phyloP scores from a whole-genome alignment of 2,888 invertebrate genomes.

The Macroteleia sp. region DNA sequence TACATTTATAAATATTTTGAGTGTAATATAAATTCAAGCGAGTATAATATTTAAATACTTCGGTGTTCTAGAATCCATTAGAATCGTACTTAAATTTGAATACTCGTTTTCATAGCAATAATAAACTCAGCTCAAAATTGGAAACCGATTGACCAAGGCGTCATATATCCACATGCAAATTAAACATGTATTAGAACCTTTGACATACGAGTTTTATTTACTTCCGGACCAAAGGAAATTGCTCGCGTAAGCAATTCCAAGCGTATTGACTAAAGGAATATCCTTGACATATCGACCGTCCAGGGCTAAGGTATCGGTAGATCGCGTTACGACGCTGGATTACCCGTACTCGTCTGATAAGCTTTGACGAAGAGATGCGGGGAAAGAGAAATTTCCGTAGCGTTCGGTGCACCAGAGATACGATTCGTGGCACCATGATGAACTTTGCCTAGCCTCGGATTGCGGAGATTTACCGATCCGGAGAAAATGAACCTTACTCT shows the following conservation, averaged over 20 bases:
- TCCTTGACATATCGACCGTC: slow-evolving; percentile 60
- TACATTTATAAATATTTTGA: too few relatives aligned
- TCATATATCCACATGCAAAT: slow-evolving; percentile 6
- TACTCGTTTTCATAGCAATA: too few relatives aligned
- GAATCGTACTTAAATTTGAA: too few relatives aligned
- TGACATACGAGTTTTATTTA: slow-evolving; percentile 58
- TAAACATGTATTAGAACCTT: slow-evolving; percentile 26
- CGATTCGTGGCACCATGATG: slow-evolving; percentile 45
- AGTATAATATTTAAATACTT: too few relatives aligned
- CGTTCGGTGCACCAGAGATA: slow-evolving; percentile 40
- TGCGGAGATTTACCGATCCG: slow-evolving; percentile 45
- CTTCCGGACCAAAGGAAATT: slow-evolving; percentile 34
- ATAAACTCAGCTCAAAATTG: background rate
- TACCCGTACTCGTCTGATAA: slow-evolving; percentile 63
- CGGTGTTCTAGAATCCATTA: too few relatives aligned
- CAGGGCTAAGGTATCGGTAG: slow-evolving; percentile 65
- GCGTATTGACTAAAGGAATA: slow-evolving; percentile 44
- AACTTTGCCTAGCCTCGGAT: slow-evolving; percentile 37
- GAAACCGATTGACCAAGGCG: background rate
- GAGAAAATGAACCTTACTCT: slow-evolving; percentile 40
- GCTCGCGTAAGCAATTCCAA: slow-evolving; percentile 29
- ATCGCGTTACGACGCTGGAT: slow-evolving; percentile 68
- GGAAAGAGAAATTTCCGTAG: slow-evolving; percentile 59
- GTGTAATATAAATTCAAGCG: too few relatives aligned
- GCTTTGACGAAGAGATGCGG: slow-evolving; percentile 59